phyloP scores from a whole-genome alignment of 2,888 invertebrate species.

The Lithophane ornitopus region DNA sequence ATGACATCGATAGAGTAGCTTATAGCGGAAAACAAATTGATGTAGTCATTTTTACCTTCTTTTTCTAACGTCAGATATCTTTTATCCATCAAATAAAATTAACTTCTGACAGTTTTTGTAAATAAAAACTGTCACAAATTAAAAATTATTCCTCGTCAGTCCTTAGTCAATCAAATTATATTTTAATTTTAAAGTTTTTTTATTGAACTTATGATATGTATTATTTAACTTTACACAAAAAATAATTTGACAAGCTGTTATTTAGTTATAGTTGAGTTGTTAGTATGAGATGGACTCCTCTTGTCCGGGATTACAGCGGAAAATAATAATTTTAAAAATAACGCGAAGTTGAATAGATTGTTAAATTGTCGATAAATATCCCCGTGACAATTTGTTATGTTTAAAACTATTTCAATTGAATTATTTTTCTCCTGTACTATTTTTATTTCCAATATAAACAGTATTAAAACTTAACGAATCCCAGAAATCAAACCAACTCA shows the following conservation, averaged over 20 bases:
- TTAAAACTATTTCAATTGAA: not conserved
- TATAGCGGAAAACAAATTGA: not conserved
- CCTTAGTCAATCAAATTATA: not conserved
- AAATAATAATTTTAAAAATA: not conserved
- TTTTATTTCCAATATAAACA: not conserved
- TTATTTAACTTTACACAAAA: not conserved
- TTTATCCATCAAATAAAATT: no score
- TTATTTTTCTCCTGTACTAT: not conserved
- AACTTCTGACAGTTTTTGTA: no score
- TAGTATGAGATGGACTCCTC: not conserved
- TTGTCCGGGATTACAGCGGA: no score
- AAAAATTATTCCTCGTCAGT: no score
- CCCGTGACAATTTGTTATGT: not conserved
- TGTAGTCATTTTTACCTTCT: not conserved
- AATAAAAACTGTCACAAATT: no score
- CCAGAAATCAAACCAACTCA: not conserved
- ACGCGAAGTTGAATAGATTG: not conserved
- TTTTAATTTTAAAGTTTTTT: no score
- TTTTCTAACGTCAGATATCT: no score
- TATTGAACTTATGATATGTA: not conserved
- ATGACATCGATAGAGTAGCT: constrained; percentile 65
- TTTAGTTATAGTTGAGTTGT: not conserved
- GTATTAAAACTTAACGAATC: no score
- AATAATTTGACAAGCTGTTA: not conserved
- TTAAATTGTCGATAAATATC: not conserved